Evolutionary conservation across 2,797 vertebrate genomes (phyloP).

Genomic region (Fundulus diaphanus): DNA sequence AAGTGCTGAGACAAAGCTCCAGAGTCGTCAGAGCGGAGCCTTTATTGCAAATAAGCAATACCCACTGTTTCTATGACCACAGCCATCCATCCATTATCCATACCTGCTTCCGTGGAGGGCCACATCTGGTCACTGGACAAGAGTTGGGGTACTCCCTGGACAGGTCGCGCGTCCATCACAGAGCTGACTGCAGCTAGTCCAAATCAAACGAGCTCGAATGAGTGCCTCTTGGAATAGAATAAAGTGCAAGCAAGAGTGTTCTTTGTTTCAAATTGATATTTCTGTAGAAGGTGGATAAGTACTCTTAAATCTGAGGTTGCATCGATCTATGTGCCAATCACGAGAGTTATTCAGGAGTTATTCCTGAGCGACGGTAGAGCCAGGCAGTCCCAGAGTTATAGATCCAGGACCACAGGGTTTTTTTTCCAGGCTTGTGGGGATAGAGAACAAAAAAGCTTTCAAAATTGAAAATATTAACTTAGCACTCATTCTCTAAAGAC

Average conservation of each 20-base stretch:
- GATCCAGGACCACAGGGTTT: constrained; percentile 60
- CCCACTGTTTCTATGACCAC: constrained; percentile 63
- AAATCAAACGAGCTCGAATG: constrained; percentile 38
- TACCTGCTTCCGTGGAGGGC: too few species aligned
- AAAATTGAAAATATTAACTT: neutral
- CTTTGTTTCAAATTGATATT: too few species aligned
- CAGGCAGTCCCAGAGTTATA: constrained; percentile 64
- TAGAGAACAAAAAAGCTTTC: constrained; percentile 41
- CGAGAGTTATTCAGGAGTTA: constrained; percentile 34
- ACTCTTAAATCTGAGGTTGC: constrained; percentile 4
- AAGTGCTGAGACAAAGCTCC: constrained; percentile 83
- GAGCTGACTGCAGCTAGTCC: constrained; percentile 63
- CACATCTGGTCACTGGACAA: too few species aligned
- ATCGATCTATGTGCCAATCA: neutral
- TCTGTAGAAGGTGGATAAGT: neutral
- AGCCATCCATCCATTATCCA: too few species aligned
- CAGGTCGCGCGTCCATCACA: too few species aligned
- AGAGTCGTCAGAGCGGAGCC: constrained; percentile 63
- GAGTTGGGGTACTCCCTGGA: too few species aligned
- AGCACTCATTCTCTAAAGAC: neutral
- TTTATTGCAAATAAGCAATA: constrained; percentile 62
- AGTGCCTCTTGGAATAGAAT: neutral
- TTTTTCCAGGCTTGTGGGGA: constrained; percentile 62
- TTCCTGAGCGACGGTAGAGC: constrained; percentile 72
- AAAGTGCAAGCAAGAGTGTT: too few species aligned